phyloP scores from a whole-genome alignment of 1,140 invertebrate species.

The Catajapyx aquilonaris region DNA sequence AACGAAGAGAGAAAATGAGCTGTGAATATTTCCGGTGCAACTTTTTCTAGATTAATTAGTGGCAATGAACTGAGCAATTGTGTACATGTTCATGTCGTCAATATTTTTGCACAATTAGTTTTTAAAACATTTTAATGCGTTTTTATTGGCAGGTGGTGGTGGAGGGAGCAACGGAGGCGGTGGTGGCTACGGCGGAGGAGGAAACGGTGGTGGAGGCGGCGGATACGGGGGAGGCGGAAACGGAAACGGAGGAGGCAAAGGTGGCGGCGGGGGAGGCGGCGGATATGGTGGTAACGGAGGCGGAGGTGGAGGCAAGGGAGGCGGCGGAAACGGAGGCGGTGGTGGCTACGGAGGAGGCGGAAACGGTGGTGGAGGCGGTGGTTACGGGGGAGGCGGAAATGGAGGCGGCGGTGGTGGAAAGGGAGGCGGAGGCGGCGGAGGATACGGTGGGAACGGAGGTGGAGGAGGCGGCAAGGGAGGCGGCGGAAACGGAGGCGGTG shows the following conservation, averaged over 20 bases:
- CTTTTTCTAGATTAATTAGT: too few species aligned
- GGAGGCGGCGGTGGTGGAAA: conserved; percentile 3
- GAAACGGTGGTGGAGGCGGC: conserved; percentile 9
- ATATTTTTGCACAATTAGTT: too few species aligned
- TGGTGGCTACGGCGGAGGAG: conserved; percentile 3
- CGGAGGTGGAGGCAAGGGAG: conserved; percentile 7
- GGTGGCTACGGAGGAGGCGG: conserved; percentile 6
- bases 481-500: conserved; percentile 5
- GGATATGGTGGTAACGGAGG: too few species aligned
- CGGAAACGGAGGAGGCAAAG: conserved; percentile 3
- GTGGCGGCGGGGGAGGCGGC: conserved; percentile 4
- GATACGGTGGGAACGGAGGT: too few species aligned
- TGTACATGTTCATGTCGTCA: too few species aligned
- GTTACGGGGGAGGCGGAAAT: conserved; percentile 2
- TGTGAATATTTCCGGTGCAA: too few species aligned
- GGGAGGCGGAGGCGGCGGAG: conserved; percentile 4
- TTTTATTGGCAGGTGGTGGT: conserved; percentile 8
- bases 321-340: conserved; percentile 5
- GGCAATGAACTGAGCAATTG: too few species aligned
- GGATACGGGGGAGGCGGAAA: conserved; percentile 2
- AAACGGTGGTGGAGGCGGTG: conserved; percentile 9
- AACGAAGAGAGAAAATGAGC: too few species aligned
- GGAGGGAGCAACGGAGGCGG: conserved; percentile 8
- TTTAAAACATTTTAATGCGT: too few species aligned
- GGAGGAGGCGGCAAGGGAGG: conserved; percentile 8